These are phyloP conservation scores for Colostygia pectinataria DNA, from an alignment of 2,888 invertebrate species.

Conservation along the genomic window DNA sequence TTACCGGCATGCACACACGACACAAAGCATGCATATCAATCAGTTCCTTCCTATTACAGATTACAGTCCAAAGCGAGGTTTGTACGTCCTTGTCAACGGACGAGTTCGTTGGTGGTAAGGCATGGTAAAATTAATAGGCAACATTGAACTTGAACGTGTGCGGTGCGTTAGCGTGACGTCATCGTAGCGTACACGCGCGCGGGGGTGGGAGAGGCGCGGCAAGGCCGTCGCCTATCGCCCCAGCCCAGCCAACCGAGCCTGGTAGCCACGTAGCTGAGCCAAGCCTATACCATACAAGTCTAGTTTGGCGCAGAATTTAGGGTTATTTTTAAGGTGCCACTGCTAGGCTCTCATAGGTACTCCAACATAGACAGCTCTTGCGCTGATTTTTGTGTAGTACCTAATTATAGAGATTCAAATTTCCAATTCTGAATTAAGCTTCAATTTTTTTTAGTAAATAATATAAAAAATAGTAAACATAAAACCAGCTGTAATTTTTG, in stretches of 20 bases:
- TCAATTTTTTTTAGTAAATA: too few species aligned
- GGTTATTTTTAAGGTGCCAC: not conserved
- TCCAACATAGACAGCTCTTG: too few species aligned
- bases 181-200: conserved; percentile 53
- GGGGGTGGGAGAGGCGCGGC: conserved; percentile 49
- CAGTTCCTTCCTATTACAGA: conserved; percentile 22
- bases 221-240: conserved; percentile 61
- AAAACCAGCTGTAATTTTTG: too few species aligned
- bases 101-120: conserved; percentile 46
- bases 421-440: too few species aligned
- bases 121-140: conserved; percentile 70
- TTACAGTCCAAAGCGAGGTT: conserved; percentile 8
- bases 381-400: too few species aligned
- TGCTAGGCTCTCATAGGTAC: too few species aligned
- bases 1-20: not conserved
- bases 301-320: conserved; percentile 5
- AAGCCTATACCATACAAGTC: conserved; percentile 10
- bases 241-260: conserved; percentile 41
- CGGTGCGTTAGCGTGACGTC: conserved; percentile 71
- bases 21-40: conserved; percentile 18
- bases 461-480: too few species aligned
- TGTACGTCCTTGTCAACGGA: conserved; percentile 35
- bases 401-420: too few species aligned
- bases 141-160: conserved; percentile 79
- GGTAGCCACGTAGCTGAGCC: conserved; percentile 19